Evolutionary conservation across 1,140 invertebrate species (phyloP).

Genomic region (Drosophila seguyi): DNA sequence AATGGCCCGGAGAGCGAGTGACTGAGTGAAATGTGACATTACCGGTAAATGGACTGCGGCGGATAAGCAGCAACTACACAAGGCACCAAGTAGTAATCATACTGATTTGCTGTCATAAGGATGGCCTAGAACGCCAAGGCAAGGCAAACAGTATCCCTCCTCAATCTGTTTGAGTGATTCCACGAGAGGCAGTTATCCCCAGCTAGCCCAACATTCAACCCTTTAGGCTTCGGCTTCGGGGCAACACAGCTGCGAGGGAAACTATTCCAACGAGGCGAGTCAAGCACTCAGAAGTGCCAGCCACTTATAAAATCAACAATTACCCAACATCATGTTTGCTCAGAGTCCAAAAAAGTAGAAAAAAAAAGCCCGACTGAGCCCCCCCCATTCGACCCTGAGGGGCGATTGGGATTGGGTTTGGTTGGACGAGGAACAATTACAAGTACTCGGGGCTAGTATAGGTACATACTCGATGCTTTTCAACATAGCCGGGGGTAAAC

Average conservation of each 20-base stretch:
- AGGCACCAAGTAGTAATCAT: conserved; percentile 23
- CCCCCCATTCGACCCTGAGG: conserved; percentile 21
- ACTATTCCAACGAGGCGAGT: conserved; percentile 42
- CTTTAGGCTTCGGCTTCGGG: conserved; percentile 9
- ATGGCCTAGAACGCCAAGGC: conserved; percentile 1
- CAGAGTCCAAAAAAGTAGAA: conserved; percentile 50
- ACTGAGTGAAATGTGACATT: conserved; percentile 45
- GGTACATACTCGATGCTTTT: conserved; percentile 48
- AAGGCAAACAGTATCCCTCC: conserved; percentile 16
- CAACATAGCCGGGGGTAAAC: conserved; percentile 78
- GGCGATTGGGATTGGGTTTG: conserved; percentile 15
- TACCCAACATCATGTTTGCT: conserved; percentile 68
- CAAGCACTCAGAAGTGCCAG: conserved; percentile 50
- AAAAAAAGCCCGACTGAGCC: conserved; percentile 2
- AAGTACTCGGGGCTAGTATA: conserved; percentile 40
- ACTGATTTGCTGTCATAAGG: conserved; percentile 43
- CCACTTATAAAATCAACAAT: conserved; percentile 71
- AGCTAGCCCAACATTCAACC: conserved; percentile 11
- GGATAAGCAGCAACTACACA: conserved; percentile 36
- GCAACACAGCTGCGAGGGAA: conserved; percentile 38
- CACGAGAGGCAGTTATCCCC: conserved; percentile 25
- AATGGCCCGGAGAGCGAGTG: conserved; percentile 39
- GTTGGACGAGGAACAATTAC: conserved; percentile 59
- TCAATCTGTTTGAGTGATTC: conserved; percentile 22
- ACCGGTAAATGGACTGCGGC: conserved; percentile 41